Evolutionary conservation across 2,113 vertebrate species (phyloP), one percentile per base, ranked within the genome.

Genomic region (Eolophus roseicapilla): DNA sequence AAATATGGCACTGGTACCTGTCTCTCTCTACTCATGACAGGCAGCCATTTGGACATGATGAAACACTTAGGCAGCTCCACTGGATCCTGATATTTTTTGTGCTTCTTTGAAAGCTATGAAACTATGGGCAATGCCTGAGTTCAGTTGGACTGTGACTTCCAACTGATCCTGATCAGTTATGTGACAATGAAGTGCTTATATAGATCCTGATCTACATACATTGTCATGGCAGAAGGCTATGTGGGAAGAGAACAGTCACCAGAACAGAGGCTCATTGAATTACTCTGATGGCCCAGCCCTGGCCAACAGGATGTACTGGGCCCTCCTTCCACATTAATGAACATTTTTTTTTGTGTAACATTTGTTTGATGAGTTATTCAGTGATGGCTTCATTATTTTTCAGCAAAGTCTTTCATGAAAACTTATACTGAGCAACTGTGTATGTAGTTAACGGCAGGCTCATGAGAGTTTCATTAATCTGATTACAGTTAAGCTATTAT

Each of bases 381-480:
- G n/a, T 47, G 53, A 88, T 29, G 16, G 41, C 19, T 55, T 60
- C 11, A 63, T 52, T 60, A 67, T 41, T 62, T 37, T 65, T 55
- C 25, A 46, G 25, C 52, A 52, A 82, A 76, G 29, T 44, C 52
- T 50, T 70, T 57, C 2, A 4, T 31, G 47, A 25, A 82, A 88
- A 41, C 64, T 53, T 62, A 59, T 6, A 62, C 24, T 41, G 7
- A 64, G 8, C 21, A 50, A 69, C 7, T 23, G 14, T 39, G 10
- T 17, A 33, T 13, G 20, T 57, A 79, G 13, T 75, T 75, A 82
- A 70, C 33, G 20, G n/a, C 18, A 78, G 27, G 17, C 67, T 79
- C n/a, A 21, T 79, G 18, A 74, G 37, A 85, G 13, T 62, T 88
- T 75, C 87, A 91, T 93, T 80, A 68, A 75, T 74, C 69, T 85